phyloP scores from a whole-genome alignment of 2,888 invertebrate species.

The Pollenia amentaria region DNA sequence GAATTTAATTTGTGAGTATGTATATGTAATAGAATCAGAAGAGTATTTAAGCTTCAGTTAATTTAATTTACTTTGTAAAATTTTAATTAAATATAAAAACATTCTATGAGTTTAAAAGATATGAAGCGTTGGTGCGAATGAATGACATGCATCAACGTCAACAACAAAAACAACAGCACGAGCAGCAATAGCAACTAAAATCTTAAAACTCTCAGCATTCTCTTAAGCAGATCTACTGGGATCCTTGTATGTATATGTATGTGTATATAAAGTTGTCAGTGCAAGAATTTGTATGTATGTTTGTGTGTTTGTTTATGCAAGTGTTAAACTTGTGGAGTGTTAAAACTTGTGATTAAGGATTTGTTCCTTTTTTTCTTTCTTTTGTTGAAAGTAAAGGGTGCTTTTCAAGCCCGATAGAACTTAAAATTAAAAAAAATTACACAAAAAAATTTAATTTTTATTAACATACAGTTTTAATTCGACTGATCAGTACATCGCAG shows the following conservation, averaged over 20 bases:
- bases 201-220: conserved; percentile 25
- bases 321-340: conserved; percentile 45
- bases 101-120: conserved; percentile 36
- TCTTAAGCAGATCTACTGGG: conserved; percentile 21
- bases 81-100: conserved; percentile 72
- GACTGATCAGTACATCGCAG: no score
- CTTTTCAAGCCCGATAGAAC: not conserved
- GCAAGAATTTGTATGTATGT: not conserved
- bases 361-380: conserved; percentile 25
- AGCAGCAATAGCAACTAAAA: not conserved
- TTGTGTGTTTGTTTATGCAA: not conserved
- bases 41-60: conserved; percentile 70
- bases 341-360: conserved; percentile 64
- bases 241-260: not conserved
- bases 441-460: no score
- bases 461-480: no score
- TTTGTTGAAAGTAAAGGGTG: not conserved
- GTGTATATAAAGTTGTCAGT: not conserved
- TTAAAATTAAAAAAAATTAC: no score
- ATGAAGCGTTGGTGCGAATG: conserved; percentile 39
- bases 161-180: conserved; percentile 19
- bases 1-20: not conserved
- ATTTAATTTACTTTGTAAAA: conserved; percentile 72
- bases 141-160: conserved; percentile 51
- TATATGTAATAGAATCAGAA: conserved; percentile 47